Conservation (phyloP, 2,797 vertebrate species). For the Eulemur rubriventer region DNA sequence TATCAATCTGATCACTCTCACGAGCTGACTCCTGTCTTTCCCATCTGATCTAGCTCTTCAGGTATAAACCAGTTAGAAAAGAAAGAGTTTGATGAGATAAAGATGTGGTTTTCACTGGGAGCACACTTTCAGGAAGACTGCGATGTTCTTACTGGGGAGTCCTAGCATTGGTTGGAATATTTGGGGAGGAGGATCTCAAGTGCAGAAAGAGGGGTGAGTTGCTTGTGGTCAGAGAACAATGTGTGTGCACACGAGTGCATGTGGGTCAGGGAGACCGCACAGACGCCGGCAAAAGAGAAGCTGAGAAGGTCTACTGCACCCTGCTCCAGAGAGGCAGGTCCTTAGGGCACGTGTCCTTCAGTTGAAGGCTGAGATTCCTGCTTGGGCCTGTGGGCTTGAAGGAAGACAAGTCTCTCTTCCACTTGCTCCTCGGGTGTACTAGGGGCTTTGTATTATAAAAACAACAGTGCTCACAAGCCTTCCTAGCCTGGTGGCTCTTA, state of each 20-base stretch:
- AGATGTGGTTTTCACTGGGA: not conserved
- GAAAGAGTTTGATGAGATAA: not conserved
- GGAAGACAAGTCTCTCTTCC: not conserved
- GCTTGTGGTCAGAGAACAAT: not conserved
- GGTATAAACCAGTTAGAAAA: not conserved
- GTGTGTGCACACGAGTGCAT: fast-evolving
- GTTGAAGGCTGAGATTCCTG: not conserved
- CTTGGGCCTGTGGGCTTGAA: not conserved
- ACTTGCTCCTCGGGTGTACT: not conserved
- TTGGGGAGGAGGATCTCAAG: not conserved
- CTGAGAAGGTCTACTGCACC: not conserved
- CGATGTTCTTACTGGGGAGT: not conserved
- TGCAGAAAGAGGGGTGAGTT: not conserved
- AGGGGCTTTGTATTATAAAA: not conserved
- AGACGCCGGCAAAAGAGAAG: not conserved
- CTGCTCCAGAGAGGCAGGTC: not conserved
- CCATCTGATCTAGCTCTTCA: not conserved
- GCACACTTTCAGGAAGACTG: not conserved
- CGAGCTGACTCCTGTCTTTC: not conserved
- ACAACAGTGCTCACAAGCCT: not conserved
- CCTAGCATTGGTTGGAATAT: not conserved
- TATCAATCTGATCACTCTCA: not conserved
- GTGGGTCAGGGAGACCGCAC: not conserved
- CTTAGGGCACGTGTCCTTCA: not conserved
- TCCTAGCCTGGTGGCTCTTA: not conserved